Percentiles rank a stretch among this genome's conserved stretches.
phyloP scores from a whole-genome alignment of 2,888 invertebrate species.

The Eupithecia insigniata region DNA sequence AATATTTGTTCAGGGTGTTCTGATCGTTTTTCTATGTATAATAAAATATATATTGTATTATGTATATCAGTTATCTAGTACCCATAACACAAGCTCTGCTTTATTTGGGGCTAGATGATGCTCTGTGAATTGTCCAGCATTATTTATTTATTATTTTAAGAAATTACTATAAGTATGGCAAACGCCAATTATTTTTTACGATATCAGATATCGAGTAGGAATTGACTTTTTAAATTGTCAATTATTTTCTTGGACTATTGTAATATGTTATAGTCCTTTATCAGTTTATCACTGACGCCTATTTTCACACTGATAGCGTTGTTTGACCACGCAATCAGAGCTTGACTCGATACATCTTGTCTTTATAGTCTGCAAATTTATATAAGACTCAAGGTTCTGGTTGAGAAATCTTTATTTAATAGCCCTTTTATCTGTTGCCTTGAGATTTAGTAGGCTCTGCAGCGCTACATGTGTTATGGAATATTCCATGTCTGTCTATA shows the following conservation, averaged over 20 bases:
- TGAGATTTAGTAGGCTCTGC: conserved; percentile 9
- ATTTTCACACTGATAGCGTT: conserved; percentile 7
- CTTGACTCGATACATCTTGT: conserved; percentile 32
- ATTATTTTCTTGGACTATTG: conserved; percentile 2
- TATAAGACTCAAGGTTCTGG: conserved; percentile 30
- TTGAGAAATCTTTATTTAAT: conserved; percentile 28
- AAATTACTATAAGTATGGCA: not conserved
- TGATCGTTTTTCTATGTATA: no score
- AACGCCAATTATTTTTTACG: not conserved
- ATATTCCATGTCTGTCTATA: not conserved
- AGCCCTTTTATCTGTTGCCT: conserved; percentile 24
- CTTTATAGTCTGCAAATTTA: conserved; percentile 31
- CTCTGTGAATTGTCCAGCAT: no score
- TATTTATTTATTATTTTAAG: no score
- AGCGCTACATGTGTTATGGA: not conserved
- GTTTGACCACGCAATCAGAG: conserved; percentile 28
- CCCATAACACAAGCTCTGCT: no score
- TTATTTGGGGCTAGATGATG: no score
- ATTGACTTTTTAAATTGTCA: not conserved
- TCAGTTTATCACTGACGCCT: conserved; percentile 8
- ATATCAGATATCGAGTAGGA: not conserved
- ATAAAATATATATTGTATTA: no score
- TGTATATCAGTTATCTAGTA: no score
- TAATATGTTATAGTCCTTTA: not conserved
- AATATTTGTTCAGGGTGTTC: no score